These are phyloP conservation scores for Sylvia borin DNA, from an alignment of 2,797 vertebrate species.

Conservation along the genomic window DNA sequence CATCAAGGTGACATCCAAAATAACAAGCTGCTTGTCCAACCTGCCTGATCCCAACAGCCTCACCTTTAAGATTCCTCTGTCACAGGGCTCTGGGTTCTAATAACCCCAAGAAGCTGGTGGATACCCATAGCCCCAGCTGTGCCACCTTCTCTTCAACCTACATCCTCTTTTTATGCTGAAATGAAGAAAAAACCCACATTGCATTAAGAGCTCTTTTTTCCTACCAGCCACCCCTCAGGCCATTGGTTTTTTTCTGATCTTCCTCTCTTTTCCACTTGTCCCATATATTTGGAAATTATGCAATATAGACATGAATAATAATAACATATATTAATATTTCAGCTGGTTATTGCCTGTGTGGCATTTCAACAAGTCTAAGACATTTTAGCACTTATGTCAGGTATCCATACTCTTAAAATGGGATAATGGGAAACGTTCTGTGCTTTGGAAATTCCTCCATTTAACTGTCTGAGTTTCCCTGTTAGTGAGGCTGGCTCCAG, in stretches of 20 bases:
- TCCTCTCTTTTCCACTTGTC: neutral
- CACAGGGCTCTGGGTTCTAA: neutral
- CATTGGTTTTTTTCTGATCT: neutral
- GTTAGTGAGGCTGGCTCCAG: neutral
- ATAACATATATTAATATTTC: conserved; percentile 9
- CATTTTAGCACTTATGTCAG: neutral
- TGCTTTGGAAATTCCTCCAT: neutral
- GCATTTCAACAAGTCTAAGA: neutral
- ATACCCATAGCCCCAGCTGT: neutral
- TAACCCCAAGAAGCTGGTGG: neutral
- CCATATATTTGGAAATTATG: neutral
- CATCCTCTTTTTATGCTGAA: neutral
- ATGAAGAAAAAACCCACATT: neutral
- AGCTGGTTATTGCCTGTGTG: neutral
- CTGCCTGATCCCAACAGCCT: neutral
- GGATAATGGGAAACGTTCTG: neutral
- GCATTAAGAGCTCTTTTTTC: neutral
- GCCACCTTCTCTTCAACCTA: neutral
- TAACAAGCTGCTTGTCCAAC: conserved; percentile 12
- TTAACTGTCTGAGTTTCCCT: neutral
- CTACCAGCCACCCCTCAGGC: neutral
- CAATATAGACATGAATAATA: neutral
- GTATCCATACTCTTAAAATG: conserved; percentile 5
- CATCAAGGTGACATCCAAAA: conserved; percentile 18
- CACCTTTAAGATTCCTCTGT: neutral